These are phyloP conservation scores for Danio choprae DNA, from an alignment of 2,797 vertebrate species.

Conservation along the genomic window DNA sequence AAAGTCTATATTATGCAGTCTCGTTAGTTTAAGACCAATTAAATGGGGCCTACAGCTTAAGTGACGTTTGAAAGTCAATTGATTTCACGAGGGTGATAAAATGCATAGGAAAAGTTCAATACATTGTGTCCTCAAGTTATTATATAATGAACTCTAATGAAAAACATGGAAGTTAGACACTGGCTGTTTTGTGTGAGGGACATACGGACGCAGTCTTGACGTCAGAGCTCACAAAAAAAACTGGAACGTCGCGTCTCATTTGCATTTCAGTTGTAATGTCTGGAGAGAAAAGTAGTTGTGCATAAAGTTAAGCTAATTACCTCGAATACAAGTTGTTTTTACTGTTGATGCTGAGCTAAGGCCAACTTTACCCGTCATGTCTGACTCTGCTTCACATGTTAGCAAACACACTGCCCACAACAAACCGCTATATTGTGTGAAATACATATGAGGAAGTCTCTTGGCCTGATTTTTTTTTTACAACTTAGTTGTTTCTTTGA, in stretches of 20 bases:
- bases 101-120: not conserved
- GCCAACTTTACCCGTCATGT: not conserved
- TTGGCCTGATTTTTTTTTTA: not conserved
- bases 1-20: not conserved
- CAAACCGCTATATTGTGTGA: not conserved
- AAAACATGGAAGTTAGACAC: constrained; percentile 45
- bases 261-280: constrained; percentile 42
- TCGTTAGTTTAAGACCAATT: not conserved
- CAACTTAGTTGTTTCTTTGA: too few species aligned
- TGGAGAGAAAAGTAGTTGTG: constrained; percentile 13
- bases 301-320: not conserved
- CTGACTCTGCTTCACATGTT: not conserved
- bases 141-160: constrained; percentile 34
- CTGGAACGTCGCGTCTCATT: constrained; percentile 16
- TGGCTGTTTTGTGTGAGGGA: constrained; percentile 41
- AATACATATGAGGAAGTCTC: not conserved
- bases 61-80: not conserved
- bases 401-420: not conserved
- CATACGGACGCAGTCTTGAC: constrained; percentile 7
- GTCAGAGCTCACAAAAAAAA: constrained; percentile 12
- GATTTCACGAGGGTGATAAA: not conserved
- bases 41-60: not conserved
- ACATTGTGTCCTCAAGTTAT: constrained; percentile 20
- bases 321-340: not conserved
- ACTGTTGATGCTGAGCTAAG: not conserved